phyloP scores from a whole-genome alignment of 2,797 vertebrate species.

The Anolis apletophallus region DNA sequence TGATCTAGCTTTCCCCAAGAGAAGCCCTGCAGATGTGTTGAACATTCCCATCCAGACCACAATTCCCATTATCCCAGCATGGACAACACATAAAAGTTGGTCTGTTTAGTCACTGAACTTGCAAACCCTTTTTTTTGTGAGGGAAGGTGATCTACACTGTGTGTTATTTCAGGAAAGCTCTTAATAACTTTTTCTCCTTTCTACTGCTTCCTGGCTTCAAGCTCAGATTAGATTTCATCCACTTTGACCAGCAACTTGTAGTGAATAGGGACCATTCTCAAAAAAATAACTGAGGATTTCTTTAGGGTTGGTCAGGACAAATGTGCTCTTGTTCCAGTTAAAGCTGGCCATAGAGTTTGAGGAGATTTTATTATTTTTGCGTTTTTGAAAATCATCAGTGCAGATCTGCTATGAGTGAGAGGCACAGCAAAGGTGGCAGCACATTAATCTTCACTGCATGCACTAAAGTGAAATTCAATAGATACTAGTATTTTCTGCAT shows the following conservation, averaged over 20 bases:
- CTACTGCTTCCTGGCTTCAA: constrained; percentile 10
- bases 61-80: background rate
- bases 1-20: background rate
- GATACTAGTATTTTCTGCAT: background rate
- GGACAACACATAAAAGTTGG: background rate
- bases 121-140: background rate
- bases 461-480: background rate
- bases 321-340: constrained; percentile 25
- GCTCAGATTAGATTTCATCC: constrained; percentile 28
- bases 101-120: background rate
- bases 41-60: background rate
- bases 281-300: constrained; percentile 15
- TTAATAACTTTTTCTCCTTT: background rate
- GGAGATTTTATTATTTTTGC: background rate
- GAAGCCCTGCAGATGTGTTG: background rate
- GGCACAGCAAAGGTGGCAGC: background rate
- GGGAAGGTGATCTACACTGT: background rate
- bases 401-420: background rate
- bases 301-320: constrained; percentile 8
- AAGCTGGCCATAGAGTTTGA: background rate
- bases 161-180: constrained; percentile 5
- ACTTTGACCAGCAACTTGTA: constrained; percentile 1
- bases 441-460: background rate
- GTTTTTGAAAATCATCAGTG: background rate
- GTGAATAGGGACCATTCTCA: constrained; percentile 4